Evolutionary conservation across 2,888 invertebrate species (phyloP).

Genomic region (Asteroscopus sphinx): DNA sequence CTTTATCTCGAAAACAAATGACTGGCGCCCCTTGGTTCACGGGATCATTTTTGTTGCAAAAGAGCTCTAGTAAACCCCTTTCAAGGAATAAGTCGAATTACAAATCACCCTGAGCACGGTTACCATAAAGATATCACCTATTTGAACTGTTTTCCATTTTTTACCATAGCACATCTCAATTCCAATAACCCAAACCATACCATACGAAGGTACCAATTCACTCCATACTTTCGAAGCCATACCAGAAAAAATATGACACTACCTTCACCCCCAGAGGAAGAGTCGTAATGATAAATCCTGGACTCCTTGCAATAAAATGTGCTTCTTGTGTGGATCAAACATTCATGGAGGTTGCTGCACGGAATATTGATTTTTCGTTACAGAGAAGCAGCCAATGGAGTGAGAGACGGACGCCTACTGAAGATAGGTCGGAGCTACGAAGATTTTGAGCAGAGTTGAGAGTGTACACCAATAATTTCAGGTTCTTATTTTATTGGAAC

Average conservation of each 20-base stretch:
- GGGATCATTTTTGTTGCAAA: too few species aligned
- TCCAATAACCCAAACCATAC: too few species aligned
- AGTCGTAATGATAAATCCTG: constrained; percentile 58
- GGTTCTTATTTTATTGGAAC: too few species aligned
- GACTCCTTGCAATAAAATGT: constrained; percentile 40
- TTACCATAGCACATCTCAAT: too few species aligned
- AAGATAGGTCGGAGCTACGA: constrained; percentile 45
- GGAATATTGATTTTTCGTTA: constrained; percentile 74
- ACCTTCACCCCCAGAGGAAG: constrained; percentile 39
- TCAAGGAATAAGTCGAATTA: too few species aligned
- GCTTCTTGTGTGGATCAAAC: constrained; percentile 65
- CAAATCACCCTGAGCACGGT: too few species aligned
- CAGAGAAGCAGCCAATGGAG: constrained; percentile 64
- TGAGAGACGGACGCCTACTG: constrained; percentile 65
- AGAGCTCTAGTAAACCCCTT: too few species aligned
- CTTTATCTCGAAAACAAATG: too few species aligned
- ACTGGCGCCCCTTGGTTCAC: too few species aligned
- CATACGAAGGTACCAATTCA: not conserved
- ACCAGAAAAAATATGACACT: constrained; percentile 48
- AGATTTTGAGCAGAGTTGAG: constrained; percentile 43
- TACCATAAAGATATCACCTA: too few species aligned
- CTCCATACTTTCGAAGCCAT: constrained; percentile 4
- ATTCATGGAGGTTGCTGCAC: constrained; percentile 67
- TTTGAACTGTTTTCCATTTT: too few species aligned
- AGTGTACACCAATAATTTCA: too few species aligned